Percentiles rank a stretch among this genome's conserved stretches.
Evolutionary conservation across 2,797 vertebrate species (phyloP).

Genomic region (Lacerta agilis): DNA sequence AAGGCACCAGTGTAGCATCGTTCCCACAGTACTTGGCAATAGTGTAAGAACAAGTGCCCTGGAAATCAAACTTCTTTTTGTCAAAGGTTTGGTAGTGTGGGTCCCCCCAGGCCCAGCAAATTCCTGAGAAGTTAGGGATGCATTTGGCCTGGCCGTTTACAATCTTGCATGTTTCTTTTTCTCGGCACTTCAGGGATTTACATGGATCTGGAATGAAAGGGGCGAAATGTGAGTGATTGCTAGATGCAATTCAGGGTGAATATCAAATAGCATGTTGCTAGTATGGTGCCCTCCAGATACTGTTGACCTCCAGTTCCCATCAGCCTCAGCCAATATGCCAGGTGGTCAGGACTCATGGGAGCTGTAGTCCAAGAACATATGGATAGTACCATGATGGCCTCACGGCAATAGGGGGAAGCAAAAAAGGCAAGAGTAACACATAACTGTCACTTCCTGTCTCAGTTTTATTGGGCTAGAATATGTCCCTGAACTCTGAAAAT

Average conservation of each 20-base stretch:
- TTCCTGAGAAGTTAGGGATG: slow-evolving; percentile 62
- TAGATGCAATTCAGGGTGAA: no score
- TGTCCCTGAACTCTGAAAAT: no score
- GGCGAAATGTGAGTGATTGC: background rate
- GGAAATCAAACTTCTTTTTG: slow-evolving; percentile 71
- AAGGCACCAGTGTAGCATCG: slow-evolving; percentile 76
- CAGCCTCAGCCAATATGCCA: no score
- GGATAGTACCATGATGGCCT: no score
- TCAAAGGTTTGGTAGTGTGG: slow-evolving; percentile 80
- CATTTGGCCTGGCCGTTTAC: slow-evolving; percentile 61
- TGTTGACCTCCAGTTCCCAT: no score
- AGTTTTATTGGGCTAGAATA: background rate
- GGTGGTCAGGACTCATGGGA: no score
- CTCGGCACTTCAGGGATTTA: slow-evolving; percentile 60
- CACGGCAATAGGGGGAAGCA: rapidly evolving
- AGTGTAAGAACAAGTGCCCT: slow-evolving; percentile 76
- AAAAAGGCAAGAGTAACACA: background rate
- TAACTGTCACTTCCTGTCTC: no score
- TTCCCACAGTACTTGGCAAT: slow-evolving; percentile 77
- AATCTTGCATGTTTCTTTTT: slow-evolving; percentile 74
- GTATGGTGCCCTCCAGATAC: no score
- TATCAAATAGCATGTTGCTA: background rate
- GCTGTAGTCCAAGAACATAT: no score
- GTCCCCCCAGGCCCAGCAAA: slow-evolving; percentile 74
- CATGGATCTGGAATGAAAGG: slow-evolving; percentile 73